Percentiles rank a stretch among this genome's conserved stretches.
Conservation (phyloP, 2,797 vertebrate species). For the Thaleichthys pacificus region DNA sequence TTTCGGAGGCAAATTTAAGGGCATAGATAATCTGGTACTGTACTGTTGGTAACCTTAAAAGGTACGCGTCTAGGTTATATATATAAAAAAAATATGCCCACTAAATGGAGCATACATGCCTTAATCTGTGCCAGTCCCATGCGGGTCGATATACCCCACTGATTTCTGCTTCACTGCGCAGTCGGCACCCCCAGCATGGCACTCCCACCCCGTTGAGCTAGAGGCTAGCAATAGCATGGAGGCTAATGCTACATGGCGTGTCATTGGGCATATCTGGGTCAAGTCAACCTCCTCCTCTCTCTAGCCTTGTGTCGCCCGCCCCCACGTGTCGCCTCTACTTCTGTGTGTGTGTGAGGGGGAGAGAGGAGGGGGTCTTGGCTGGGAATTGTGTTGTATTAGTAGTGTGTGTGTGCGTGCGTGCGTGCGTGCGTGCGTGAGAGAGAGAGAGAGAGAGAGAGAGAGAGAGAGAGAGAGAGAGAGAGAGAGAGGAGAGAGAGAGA, state of each 20-base stretch:
- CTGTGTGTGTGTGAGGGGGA: neutral
- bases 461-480: neutral
- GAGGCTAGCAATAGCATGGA: conserved; percentile 54
- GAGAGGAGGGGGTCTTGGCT: neutral
- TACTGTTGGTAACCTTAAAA: too few relatives aligned
- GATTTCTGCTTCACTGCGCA: conserved; percentile 70
- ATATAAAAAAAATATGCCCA: neutral
- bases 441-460: neutral
- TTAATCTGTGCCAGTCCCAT: neutral
- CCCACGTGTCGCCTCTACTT: conserved; percentile 11
- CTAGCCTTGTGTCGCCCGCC: conserved; percentile 13
- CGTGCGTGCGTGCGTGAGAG: neutral
- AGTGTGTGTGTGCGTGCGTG: neutral
- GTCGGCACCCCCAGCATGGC: conserved; percentile 33
- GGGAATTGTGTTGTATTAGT: too few relatives aligned
- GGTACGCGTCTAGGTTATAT: too few relatives aligned
- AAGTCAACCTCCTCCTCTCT: conserved; percentile 52
- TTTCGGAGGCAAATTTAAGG: neutral
- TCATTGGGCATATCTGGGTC: conserved; percentile 73
- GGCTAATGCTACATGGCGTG: conserved; percentile 66
- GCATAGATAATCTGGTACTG: neutral
- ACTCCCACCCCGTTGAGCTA: conserved; percentile 56
- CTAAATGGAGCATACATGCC: neutral
- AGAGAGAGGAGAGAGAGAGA: neutral
- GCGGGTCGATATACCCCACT: conserved; percentile 52